A percentile compares a stretch with the other conserved stretches of the same genome.
Conservation (phyloP, 2,888 invertebrate species). For the Hemicrepidius hirtus region DNA sequence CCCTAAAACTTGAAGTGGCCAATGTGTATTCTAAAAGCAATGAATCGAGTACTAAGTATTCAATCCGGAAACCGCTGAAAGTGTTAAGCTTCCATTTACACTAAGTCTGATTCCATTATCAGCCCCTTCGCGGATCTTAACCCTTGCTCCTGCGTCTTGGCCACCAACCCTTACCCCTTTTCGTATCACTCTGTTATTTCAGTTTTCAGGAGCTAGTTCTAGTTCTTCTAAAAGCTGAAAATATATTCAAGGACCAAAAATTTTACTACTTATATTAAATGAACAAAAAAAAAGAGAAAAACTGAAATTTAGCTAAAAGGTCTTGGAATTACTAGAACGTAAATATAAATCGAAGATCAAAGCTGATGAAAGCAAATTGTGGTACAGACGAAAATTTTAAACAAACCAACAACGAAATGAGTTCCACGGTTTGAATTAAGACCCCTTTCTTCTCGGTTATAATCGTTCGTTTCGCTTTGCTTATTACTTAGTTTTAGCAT, state of each 20-base stretch:
- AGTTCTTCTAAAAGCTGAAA: background rate
- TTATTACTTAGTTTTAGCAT: slow-evolving; percentile 49
- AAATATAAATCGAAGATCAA: too few species aligned
- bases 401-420: slow-evolving; percentile 40
- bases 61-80: slow-evolving; percentile 72
- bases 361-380: slow-evolving; percentile 46
- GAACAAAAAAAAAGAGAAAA: too few species aligned
- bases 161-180: slow-evolving; percentile 42
- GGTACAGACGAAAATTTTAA: slow-evolving; percentile 41
- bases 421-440: slow-evolving; percentile 40
- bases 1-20: slow-evolving; percentile 65
- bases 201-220: slow-evolving; percentile 22
- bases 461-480: slow-evolving; percentile 41
- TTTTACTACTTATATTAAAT: too few species aligned
- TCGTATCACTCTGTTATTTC: slow-evolving; percentile 47
- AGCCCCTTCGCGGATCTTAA: slow-evolving; percentile 70
- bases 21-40: slow-evolving; percentile 69
- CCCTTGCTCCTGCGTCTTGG: slow-evolving; percentile 63
- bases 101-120: slow-evolving; percentile 73
- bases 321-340: background rate
- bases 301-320: background rate
- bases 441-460: slow-evolving; percentile 41
- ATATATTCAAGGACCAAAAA: too few species aligned
- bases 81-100: slow-evolving; percentile 72
- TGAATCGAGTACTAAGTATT: slow-evolving; percentile 70